These are phyloP conservation scores for Oligia fasciuncula DNA, from an alignment of 2,888 invertebrate species.

Conservation along the genomic window DNA sequence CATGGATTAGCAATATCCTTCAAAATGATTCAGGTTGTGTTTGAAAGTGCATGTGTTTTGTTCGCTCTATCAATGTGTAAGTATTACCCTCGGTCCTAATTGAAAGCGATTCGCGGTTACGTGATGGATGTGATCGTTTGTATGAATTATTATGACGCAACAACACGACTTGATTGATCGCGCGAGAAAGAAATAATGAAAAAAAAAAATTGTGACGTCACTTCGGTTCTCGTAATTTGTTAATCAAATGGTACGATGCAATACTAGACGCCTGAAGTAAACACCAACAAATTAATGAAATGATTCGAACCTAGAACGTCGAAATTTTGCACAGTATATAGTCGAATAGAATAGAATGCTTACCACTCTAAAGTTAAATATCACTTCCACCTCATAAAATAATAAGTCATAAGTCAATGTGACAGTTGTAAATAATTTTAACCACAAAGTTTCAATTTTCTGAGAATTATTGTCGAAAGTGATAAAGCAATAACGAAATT, in stretches of 20 bases:
- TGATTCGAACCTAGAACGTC: not conserved
- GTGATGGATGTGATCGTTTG: not conserved
- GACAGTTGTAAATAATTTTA: not conserved
- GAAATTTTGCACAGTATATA: not conserved
- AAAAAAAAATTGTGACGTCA: constrained; percentile 16
- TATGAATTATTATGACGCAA: not conserved
- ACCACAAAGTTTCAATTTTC: not conserved
- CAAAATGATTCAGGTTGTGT: too few species aligned
- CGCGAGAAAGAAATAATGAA: not conserved
- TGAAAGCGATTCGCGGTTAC: not conserved
- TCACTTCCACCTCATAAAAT: not conserved
- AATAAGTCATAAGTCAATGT: not conserved
- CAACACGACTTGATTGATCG: not conserved
- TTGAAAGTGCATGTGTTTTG: too few species aligned
- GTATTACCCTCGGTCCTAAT: not conserved
- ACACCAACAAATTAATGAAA: not conserved
- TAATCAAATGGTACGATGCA: not conserved
- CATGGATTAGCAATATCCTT: too few species aligned
- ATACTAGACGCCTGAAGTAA: not conserved
- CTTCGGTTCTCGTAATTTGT: not conserved
- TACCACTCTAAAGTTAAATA: not conserved
- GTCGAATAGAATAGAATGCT: not conserved
- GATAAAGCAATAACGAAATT: not conserved
- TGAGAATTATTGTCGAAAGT: not conserved
- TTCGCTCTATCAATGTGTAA: not conserved